Evolutionary conservation across 2,113 vertebrate genomes (phyloP).

Genomic region (Percina caprodes): DNA sequence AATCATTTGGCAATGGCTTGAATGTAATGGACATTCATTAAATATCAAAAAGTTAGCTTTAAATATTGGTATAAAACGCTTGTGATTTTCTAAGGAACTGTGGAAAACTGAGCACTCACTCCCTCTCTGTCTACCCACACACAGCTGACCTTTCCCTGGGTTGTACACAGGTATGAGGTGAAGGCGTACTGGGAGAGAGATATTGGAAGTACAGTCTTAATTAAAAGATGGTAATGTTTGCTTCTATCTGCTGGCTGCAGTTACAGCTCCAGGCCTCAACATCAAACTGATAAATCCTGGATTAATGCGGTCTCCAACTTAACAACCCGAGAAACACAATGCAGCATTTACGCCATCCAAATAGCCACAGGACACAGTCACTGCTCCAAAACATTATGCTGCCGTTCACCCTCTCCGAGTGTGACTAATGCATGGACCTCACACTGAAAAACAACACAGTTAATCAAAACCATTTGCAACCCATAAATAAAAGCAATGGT

Average conservation of each 20-base stretch:
- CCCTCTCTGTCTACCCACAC: neutral
- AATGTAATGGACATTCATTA: no score
- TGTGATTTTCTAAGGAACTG: neutral
- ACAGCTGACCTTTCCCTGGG: constrained; percentile 57
- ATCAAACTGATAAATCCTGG: constrained; percentile 40
- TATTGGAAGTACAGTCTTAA: constrained; percentile 59
- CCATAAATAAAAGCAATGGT: constrained; percentile 4
- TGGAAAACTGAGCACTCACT: no score
- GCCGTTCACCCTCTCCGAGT: neutral
- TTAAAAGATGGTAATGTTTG: constrained; percentile 71
- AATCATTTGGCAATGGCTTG: no score
- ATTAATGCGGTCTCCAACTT: constrained; percentile 28
- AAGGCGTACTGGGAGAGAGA: constrained; percentile 19
- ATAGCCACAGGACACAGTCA: constrained; percentile 8
- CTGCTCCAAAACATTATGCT: neutral
- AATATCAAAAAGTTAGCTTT: no score
- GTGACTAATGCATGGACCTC: constrained; percentile 7
- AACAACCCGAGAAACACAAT: constrained; percentile 24
- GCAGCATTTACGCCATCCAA: neutral
- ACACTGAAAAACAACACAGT: neutral
- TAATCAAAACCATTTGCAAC: neutral
- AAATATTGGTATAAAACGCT: no score
- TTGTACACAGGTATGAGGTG: constrained; percentile 34
- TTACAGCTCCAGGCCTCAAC: constrained; percentile 16
- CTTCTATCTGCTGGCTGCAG: constrained; percentile 57